Base-by-base conservation (phyloP, 2,888 invertebrate species). In the Anoplius nigerrimus region DNA sequence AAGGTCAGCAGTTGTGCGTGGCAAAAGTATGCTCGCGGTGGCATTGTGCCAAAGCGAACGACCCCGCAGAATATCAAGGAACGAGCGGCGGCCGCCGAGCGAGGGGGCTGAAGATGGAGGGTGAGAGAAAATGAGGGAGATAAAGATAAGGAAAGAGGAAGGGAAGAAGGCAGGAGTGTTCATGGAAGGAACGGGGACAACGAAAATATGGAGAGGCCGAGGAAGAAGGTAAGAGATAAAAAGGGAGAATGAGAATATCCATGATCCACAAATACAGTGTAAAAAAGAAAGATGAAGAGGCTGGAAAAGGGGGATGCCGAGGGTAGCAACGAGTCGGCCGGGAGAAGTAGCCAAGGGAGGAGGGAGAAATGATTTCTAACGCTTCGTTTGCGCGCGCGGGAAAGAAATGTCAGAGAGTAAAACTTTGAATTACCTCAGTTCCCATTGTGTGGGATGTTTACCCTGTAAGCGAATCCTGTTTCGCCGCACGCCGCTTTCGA, bases 1-100 rank as follows among this genome's bases (percentile, higher is more conserved):
- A 66, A 69, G 69, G 69, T 74, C 74, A 72, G 69, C 66, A 64
- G 53, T 72, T 60, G 71, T 71, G 63, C 66, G 64, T 54, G 68
- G 66, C 58, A 45, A 62, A 69, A 74, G 68, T 66, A 73, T 64
- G 57, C 60, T 66, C 22, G 52, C 67, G 42, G 27, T 66, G 74
- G 71, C 74, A 56, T 43, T 45, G 48, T 42, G 73, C 71, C 74
- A 75, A 74, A 68, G 48, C 61, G 68, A 72, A 61, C n/a, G 42
- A 64, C 16, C 22, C 55, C 60, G 27, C 48, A 34, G 64, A 67
- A 68, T 66, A 62, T 68, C 62, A 61, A 56, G 52, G 46, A 54
- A 52, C n/a, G 53, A 46, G 54, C 5, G 42, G 45, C n/a, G n/a
- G 27, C 27, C 16, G 34, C 15, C 27, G 43, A 24, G 18, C 1